A percentile compares a stretch with the other conserved stretches of the same genome.
Evolutionary conservation across 2,113 vertebrate species (phyloP).

Genomic region (Lontra canadensis): DNA sequence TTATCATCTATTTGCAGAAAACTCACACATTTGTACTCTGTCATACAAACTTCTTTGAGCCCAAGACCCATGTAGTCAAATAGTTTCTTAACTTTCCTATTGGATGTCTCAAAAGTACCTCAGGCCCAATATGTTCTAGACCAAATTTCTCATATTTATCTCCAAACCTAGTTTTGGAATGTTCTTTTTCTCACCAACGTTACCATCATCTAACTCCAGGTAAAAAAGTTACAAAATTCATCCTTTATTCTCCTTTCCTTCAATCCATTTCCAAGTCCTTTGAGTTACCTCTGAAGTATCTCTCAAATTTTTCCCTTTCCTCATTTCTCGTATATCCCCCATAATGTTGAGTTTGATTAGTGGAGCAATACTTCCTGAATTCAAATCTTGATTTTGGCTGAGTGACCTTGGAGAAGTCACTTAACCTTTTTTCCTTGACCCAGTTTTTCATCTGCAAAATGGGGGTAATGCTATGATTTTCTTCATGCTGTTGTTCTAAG

Average conservation of each 20-base stretch:
- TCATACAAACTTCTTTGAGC: background rate
- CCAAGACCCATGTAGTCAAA: background rate
- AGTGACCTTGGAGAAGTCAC: background rate
- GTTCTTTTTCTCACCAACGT: background rate
- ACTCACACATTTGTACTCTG: background rate
- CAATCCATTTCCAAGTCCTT: background rate
- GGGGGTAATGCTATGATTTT: background rate
- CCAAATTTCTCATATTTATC: background rate
- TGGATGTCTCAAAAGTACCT: background rate
- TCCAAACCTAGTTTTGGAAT: background rate
- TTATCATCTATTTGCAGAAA: background rate
- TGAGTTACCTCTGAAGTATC: background rate
- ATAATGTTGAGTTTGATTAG: background rate
- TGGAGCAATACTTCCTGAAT: background rate
- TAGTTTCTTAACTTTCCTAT: background rate
- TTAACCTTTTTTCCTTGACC: background rate
- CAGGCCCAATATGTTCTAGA: background rate
- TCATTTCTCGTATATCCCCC: background rate
- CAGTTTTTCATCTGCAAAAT: background rate
- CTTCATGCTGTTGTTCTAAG: background rate
- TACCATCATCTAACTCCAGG: background rate
- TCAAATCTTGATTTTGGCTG: constrained; percentile 3
- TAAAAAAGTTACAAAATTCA: background rate
- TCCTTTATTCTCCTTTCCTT: background rate
- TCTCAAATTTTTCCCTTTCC: background rate